These are phyloP conservation scores for Bambusicola thoracicus DNA, from an alignment of 2,113 vertebrate species.

Conservation along the genomic window DNA sequence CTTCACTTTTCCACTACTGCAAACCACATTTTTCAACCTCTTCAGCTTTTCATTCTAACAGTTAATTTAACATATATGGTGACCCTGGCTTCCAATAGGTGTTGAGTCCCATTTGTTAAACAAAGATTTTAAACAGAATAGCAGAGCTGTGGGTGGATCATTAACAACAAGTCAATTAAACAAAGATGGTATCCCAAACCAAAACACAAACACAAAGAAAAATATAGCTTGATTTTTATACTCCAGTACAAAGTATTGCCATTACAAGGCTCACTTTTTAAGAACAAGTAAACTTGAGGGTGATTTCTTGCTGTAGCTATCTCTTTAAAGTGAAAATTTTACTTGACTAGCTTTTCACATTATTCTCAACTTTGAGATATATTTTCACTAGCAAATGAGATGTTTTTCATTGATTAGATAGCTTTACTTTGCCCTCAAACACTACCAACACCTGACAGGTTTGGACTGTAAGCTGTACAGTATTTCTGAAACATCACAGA, in stretches of 20 bases:
- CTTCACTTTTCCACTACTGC: neutral
- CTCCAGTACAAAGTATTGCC: neutral
- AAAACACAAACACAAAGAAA: neutral
- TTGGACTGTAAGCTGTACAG: neutral
- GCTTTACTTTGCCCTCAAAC: neutral
- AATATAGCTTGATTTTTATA: neutral
- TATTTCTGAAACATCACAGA: neutral
- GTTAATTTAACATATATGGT: neutral
- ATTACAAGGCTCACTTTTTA: neutral
- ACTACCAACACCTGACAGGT: neutral
- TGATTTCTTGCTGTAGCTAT: neutral
- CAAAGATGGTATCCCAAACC: neutral
- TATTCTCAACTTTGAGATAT: neutral
- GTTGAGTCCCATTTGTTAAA: neutral
- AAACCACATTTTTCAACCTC: neutral
- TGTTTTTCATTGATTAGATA: neutral
- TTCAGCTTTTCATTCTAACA: neutral
- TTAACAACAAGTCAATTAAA: neutral
- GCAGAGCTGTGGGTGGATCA: neutral
- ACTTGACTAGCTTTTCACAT: neutral
- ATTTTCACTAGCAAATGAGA: neutral
- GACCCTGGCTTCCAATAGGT: neutral
- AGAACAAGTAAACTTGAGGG: neutral
- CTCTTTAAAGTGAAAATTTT: neutral
- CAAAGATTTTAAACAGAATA: neutral